Percentiles rank a stretch among this genome's conserved stretches.
These are phyloP conservation scores for Aspidoscelis tigris DNA, from an alignment of 2,113 vertebrate genomes.

Conservation along the genomic window DNA sequence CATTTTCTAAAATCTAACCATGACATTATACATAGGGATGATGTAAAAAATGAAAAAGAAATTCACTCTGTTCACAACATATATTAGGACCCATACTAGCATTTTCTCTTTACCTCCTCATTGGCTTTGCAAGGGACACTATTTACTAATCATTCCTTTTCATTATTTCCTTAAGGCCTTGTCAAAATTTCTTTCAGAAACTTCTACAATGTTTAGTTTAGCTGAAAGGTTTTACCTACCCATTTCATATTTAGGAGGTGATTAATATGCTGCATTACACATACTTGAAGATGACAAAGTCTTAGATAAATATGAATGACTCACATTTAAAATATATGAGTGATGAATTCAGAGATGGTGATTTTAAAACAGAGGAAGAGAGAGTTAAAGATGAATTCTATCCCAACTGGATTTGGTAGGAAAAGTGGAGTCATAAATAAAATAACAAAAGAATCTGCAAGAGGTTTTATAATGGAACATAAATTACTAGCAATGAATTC, in stretches of 20 bases:
- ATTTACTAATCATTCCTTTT: background rate
- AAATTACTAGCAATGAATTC: conserved; percentile 47
- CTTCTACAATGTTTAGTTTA: background rate
- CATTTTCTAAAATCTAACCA: no score
- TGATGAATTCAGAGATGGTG: conserved; percentile 9
- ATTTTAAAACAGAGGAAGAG: conserved; percentile 18
- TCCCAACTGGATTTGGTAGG: conserved; percentile 36
- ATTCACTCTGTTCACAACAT: background rate
- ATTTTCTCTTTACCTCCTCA: background rate
- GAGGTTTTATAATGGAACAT: conserved; percentile 37
- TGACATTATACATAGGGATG: background rate
- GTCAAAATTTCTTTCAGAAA: background rate
- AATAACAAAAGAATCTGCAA: conserved; percentile 40
- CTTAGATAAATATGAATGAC: background rate
- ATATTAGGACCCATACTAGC: background rate
- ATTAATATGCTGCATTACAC: background rate
- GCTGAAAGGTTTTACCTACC: background rate
- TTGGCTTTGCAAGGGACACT: background rate
- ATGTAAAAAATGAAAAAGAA: background rate
- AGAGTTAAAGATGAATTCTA: conserved; percentile 29
- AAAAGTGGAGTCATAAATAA: conserved; percentile 51
- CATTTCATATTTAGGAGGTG: conserved; percentile 11
- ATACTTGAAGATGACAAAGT: conserved; percentile 9
- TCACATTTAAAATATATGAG: conserved; percentile 29
- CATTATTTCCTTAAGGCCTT: background rate